Conservation (phyloP, 2,888 invertebrate genomes). For the Allacma fusca region DNA sequence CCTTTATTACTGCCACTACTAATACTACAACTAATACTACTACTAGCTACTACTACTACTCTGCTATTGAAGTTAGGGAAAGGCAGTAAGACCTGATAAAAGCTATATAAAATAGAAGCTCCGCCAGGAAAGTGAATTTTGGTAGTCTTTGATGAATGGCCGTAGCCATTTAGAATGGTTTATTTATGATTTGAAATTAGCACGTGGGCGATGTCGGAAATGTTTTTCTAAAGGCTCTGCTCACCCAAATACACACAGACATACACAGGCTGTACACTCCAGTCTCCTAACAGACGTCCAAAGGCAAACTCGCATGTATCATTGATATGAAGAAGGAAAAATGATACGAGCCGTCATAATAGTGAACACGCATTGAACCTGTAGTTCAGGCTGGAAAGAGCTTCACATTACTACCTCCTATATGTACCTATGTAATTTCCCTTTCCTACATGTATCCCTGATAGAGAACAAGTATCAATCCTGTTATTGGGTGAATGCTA, state of each 20-base stretch:
- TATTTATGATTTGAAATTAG: conserved; percentile 36
- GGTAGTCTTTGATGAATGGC: conserved; percentile 27
- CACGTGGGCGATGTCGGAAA: conserved; percentile 37
- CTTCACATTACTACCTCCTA: too few species aligned
- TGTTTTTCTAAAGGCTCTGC: conserved; percentile 3
- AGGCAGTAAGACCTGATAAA: conserved; percentile 9
- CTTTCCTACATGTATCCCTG: too few species aligned
- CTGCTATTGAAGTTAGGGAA: too few species aligned
- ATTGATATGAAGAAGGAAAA: background rate
- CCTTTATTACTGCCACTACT: too few species aligned
- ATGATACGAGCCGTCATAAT: too few species aligned
- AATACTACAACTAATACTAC: too few species aligned
- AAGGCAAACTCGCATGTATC: too few species aligned
- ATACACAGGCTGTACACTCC: too few species aligned
- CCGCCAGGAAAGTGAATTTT: background rate
- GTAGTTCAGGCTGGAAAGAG: too few species aligned
- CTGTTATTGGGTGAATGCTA: background rate
- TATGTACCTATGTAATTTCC: background rate
- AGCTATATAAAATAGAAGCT: background rate
- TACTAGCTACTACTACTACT: too few species aligned
- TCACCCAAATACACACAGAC: background rate
- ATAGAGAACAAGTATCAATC: background rate
- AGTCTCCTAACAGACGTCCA: too few species aligned
- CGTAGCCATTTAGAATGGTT: conserved; percentile 19
- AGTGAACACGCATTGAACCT: too few species aligned